Percentiles rank a stretch among this genome's conserved stretches.
Evolutionary conservation across 2,113 vertebrate species (phyloP).

Genomic region (Takifugu bimaculatus): DNA sequence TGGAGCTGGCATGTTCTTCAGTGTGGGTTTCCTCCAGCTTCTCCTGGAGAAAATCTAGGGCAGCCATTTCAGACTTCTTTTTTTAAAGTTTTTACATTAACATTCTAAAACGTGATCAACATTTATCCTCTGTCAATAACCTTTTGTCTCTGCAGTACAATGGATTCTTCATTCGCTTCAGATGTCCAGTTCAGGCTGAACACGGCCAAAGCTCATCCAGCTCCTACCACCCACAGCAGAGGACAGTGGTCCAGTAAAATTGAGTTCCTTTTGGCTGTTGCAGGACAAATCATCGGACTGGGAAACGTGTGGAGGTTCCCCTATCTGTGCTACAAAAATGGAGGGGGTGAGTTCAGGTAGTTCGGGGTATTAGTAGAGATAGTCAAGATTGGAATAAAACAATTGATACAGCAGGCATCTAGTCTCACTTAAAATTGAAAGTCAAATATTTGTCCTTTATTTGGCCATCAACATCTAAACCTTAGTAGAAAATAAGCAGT

Average conservation of each 20-base stretch:
- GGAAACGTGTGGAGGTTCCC: slow-evolving; percentile 81
- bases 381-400: too few relatives aligned
- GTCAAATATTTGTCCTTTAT: too few relatives aligned
- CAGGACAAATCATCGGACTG: slow-evolving; percentile 77
- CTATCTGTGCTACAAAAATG: slow-evolving; percentile 80
- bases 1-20: not conserved
- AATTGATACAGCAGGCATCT: too few relatives aligned
- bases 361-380: not conserved
- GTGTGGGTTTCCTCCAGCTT: slow-evolving; percentile 1
- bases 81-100: not conserved
- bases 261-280: slow-evolving; percentile 77
- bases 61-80: slow-evolving; percentile 1
- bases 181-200: slow-evolving; percentile 55
- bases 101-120: too few relatives aligned
- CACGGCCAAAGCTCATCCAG: not conserved
- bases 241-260: slow-evolving; percentile 77
- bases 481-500: too few relatives aligned
- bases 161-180: slow-evolving; percentile 45
- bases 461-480: too few relatives aligned
- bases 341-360: slow-evolving; percentile 68
- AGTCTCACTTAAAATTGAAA: too few relatives aligned
- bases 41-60: slow-evolving; percentile 41
- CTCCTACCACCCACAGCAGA: slow-evolving; percentile 33
- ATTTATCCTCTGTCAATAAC: not conserved
- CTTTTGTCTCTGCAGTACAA: slow-evolving; percentile 49